Conservation (phyloP, 2,113 vertebrate genomes). For the Coracopsis vasa region DNA sequence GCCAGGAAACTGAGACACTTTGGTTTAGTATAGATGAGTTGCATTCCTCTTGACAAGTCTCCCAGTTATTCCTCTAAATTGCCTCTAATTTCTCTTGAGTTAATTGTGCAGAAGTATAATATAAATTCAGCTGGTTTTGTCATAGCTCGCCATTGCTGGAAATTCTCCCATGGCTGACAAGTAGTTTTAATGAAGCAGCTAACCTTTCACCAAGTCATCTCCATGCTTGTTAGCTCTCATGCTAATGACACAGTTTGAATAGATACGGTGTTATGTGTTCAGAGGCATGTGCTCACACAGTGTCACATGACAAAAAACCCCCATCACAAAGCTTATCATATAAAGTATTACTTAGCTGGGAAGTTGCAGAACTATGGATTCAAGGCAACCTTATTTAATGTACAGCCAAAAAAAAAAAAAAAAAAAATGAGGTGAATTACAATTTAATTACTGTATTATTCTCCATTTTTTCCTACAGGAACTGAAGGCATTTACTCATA, state of each 20-base stretch:
- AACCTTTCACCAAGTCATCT: conserved; percentile 43
- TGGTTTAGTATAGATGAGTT: not conserved
- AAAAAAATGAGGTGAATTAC: not conserved
- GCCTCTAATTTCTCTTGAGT: not conserved
- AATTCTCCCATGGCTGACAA: not conserved
- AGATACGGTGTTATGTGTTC: not conserved
- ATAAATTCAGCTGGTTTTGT: not conserved
- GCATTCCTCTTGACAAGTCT: not conserved
- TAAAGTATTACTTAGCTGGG: not conserved
- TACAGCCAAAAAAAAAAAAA: not conserved
- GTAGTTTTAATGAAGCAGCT: conserved; percentile 26
- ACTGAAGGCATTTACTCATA: not conserved
- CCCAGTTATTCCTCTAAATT: not conserved
- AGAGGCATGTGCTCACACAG: not conserved
- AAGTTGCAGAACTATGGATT: not conserved
- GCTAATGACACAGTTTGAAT: not conserved
- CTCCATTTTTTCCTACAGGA: not conserved
- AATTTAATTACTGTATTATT: not conserved
- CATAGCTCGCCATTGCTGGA: not conserved
- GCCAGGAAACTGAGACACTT: not conserved
- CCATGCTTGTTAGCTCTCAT: conserved; percentile 3
- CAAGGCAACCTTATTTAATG: not conserved
- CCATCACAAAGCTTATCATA: accelerated
- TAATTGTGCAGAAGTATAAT: not conserved
- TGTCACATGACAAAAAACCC: not conserved